Conservation (phyloP, 2,113 vertebrate genomes). For the Campylomormyrus numenius region DNA sequence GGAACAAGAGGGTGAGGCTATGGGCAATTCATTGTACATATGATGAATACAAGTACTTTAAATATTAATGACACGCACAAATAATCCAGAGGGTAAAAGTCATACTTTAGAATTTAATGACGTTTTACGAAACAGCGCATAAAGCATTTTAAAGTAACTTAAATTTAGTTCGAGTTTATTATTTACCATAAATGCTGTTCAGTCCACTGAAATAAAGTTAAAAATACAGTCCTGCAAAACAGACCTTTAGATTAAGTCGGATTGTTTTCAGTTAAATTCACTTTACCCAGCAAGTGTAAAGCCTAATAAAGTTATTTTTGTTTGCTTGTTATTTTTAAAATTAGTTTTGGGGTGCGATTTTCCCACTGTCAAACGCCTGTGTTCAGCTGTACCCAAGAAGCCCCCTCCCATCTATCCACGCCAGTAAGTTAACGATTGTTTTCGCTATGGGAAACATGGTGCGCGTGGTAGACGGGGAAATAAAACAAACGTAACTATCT, state of each 20-base stretch:
- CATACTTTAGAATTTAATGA: background rate
- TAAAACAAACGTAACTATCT: slow-evolving; percentile 10
- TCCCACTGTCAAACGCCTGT: background rate
- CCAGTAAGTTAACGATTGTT: background rate
- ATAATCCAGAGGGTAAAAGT: background rate
- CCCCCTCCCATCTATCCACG: background rate
- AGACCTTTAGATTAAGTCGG: background rate
- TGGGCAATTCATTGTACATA: background rate
- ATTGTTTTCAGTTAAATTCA: background rate
- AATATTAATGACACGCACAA: background rate
- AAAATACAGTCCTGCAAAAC: background rate
- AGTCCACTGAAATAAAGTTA: background rate
- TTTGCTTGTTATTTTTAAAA: background rate
- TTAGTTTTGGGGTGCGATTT: background rate
- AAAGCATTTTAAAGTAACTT: background rate
- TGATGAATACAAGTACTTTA: background rate
- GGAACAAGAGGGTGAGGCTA: background rate
- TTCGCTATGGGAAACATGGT: background rate
- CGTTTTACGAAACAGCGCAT: background rate
- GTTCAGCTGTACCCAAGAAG: background rate
- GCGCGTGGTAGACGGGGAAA: background rate
- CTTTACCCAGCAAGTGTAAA: background rate
- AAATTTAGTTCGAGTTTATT: background rate
- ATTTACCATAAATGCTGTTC: background rate
- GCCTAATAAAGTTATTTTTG: background rate